A percentile compares a stretch with the other conserved stretches of the same genome.
Conservation (phyloP, 2,113 vertebrate species). For the Carassius carassius region DNA sequence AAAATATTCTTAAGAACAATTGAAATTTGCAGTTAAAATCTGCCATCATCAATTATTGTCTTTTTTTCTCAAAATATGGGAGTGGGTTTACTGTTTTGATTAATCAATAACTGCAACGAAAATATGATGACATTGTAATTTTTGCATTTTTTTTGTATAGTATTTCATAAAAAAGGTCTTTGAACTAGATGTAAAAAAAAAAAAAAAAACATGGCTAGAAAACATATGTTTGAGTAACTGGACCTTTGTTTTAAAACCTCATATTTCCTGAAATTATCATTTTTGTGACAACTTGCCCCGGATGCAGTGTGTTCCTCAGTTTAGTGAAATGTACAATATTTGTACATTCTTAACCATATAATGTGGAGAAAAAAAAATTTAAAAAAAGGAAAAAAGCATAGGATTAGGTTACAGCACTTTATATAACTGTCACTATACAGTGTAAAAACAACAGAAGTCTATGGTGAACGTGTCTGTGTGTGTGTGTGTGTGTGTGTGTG, state of each 20-base stretch:
- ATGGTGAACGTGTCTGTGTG: not conserved
- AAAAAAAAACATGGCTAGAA: not conserved
- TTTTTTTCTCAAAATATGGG: too few species aligned
- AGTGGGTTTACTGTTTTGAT: not conserved
- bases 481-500: slow-evolving; percentile 20
- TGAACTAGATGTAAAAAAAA: not conserved
- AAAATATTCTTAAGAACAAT: too few species aligned
- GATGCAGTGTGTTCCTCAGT: not conserved
- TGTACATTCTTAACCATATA: not conserved
- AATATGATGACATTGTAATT: not conserved
- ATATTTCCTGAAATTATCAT: not conserved
- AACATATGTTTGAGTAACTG: not conserved
- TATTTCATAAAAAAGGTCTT: not conserved
- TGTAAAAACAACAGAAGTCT: too few species aligned
- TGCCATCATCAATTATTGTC: not conserved
- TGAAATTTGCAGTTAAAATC: not conserved
- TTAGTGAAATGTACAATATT: not conserved
- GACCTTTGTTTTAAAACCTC: not conserved
- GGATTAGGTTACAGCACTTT: too few species aligned
- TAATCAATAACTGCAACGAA: not conserved
- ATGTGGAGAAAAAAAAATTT: too few species aligned
- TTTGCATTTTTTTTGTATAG: not conserved
- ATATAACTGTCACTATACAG: too few species aligned
- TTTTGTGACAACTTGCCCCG: not conserved
- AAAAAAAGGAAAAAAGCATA: too few species aligned